These are phyloP conservation scores for Macrotis lagotis DNA, from an alignment of 2,113 vertebrate genomes.

Conservation along the genomic window DNA sequence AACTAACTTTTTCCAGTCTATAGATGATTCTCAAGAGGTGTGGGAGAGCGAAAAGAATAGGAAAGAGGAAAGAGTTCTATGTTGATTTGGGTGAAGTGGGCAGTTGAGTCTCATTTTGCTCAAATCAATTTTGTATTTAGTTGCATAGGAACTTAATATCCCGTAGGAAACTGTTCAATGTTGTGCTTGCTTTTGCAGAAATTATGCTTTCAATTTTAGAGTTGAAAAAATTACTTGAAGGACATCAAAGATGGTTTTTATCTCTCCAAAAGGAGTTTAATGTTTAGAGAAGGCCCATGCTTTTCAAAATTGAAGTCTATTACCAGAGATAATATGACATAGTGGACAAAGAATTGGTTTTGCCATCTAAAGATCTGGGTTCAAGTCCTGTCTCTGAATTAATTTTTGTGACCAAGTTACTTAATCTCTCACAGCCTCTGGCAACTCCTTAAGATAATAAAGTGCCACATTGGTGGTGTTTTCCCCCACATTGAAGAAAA, in stretches of 20 bases:
- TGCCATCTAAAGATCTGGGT: neutral
- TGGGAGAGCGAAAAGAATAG: neutral
- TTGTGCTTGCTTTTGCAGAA: neutral
- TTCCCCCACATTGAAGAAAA: neutral
- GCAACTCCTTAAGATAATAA: neutral
- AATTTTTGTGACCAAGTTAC: neutral
- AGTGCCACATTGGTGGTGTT: neutral
- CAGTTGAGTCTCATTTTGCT: neutral
- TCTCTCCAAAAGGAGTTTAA: neutral
- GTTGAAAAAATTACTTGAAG: constrained; percentile 4
- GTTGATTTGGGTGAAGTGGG: constrained; percentile 8
- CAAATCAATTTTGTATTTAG: constrained; percentile 17
- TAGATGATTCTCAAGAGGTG: constrained; percentile 36
- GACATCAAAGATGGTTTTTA: neutral
- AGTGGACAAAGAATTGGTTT: neutral
- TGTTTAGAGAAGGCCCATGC: neutral
- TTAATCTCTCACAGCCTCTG: neutral
- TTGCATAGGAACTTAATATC: neutral
- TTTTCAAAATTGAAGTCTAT: neutral
- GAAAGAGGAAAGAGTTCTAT: constrained; percentile 26
- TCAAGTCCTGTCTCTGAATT: neutral
- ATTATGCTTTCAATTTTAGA: constrained; percentile 22
- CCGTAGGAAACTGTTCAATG: neutral
- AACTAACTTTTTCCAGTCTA: neutral
- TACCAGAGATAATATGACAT: neutral